Evolutionary conservation across 1,140 invertebrate genomes (phyloP), one percentile per base, ranked within the genome.

Genomic region (Melitaea cinxia): DNA sequence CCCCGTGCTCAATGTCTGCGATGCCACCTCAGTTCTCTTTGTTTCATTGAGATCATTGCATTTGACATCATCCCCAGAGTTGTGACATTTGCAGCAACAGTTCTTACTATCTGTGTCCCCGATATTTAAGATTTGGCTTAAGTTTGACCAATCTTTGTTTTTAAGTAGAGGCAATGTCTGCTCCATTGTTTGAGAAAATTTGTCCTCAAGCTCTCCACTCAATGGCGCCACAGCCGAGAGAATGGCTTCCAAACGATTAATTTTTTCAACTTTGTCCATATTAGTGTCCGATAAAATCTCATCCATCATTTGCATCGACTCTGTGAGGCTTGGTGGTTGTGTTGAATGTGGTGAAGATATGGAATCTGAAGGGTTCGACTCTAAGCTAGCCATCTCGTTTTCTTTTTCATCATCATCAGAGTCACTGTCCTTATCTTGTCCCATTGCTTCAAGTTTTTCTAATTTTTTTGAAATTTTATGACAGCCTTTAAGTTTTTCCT

Each of bases 381-480:
- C 95, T 76, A 96, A 91, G 75, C 95, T 96, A 10, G 94, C 93
- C 91, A 95, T 95, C 66, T 95, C 95, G 39, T 93, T 92, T 67
- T 96, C 95, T 52, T 95, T 94, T 45, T 95, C 94, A 62, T 95
- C 94, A 58, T 95, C 94, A 67, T 94, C 94, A 12, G 93, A 93
- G 69, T 95, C 94, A 61, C 93, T 95, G 72, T 94, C 93, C 62
- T 91, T 94, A 68, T 95, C 95, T 73, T 95, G 94, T 21, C 92
- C 93, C 76, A 93, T 93, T 66, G 93, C 95, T 89, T 97, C 96
- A 55, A 98, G 89, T 87, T 98, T 97, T 81, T 98, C 97, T 45
- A 98, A 87, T 85, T 98, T 98, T 73, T 96, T 96, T 0, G 97
- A 97, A 49, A 98, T 97, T 91, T 98, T 98, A 65, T 97, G 95